Evolutionary conservation across 1,140 invertebrate genomes (phyloP), one percentile per base, ranked within the genome.

Genomic region (Drosophila paulistorum): DNA sequence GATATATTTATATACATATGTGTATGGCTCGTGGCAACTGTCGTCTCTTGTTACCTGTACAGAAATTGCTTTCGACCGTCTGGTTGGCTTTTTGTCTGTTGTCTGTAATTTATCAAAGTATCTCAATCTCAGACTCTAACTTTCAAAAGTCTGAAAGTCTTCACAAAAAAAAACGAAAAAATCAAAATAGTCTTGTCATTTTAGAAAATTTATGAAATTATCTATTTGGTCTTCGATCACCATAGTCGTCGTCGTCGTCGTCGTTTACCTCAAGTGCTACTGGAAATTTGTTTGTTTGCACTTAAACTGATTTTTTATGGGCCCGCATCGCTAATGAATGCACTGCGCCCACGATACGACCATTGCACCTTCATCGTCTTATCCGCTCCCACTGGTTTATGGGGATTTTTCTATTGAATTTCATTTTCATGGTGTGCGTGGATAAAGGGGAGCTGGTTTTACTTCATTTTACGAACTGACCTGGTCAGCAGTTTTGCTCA

Each of bases 21-120:
- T 86, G 71, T 87, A 79, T 83, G 84, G 84, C 83, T 83, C 83
- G 83, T 89, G 83, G 83, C 83, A 74, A 63, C 70, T 74, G 74
- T 79, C 74, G 74, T 77, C 70, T 74, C 74, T 77, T 73, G 77
- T 77, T 79, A 74, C 66, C 74, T 77, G 66, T 63, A 71, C 66
- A 70, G 70, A 77, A 77, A 74, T 77, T 71, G 69, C 74, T 70
- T 41, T 39, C 58, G 70, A 3, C 6, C 7, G 7, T 48, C 17
- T 20, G 14, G n/a, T 14, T 20, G 10, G 14, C 45, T 51, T 17
- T 3, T 14, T 23, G 17, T 11, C 45, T 20, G 45, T 68, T 74
- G 68, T 68, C 61, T 79, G 68, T 76, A 75, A 72, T 79, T 79
- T 79, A 79, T 79, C 73, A 79, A 79, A 72, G 76, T 73, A 79